Percentiles rank a stretch among this genome's conserved stretches.
phyloP scores from a whole-genome alignment of 2,797 vertebrate genomes.

The Benthosema pterotum region DNA sequence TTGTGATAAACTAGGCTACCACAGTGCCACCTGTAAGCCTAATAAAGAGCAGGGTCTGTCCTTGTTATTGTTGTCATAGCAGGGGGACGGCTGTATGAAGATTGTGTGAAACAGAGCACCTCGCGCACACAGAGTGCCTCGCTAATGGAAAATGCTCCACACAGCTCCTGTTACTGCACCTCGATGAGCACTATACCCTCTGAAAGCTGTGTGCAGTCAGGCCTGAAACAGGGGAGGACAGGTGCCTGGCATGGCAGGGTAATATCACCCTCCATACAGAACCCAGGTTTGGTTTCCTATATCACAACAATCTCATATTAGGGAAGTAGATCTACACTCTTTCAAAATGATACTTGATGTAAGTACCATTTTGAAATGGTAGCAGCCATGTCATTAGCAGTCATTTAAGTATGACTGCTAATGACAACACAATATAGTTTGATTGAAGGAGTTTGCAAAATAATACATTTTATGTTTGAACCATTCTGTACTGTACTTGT shows the following conservation, averaged over 20 bases:
- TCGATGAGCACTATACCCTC: slow-evolving; percentile 42
- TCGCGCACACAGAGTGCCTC: slow-evolving; percentile 38
- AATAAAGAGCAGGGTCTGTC: slow-evolving; percentile 4
- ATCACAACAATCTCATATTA: neutral
- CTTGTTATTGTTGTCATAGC: slow-evolving; percentile 12
- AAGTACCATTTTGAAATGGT: too few species aligned
- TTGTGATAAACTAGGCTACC: slow-evolving; percentile 5
- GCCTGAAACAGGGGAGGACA: slow-evolving; percentile 54
- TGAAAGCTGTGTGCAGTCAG: slow-evolving; percentile 55
- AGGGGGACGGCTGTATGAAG: slow-evolving; percentile 23
- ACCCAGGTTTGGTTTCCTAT: slow-evolving; percentile 2
- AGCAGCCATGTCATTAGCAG: too few species aligned
- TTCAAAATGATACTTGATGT: slow-evolving; percentile 1
- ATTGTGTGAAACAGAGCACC: slow-evolving; percentile 44
- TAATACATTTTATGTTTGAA: too few species aligned
- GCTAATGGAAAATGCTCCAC: slow-evolving; percentile 50
- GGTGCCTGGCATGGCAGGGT: slow-evolving; percentile 52
- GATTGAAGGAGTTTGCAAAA: too few species aligned
- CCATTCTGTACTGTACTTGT: too few species aligned
- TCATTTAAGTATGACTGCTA: neutral
- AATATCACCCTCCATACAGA: slow-evolving; percentile 46
- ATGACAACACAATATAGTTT: neutral
- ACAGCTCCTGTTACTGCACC: slow-evolving; percentile 45
- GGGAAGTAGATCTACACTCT: neutral
- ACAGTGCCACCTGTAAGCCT: slow-evolving; percentile 10